These are phyloP conservation scores for Onychostoma macrolepis DNA, from an alignment of 2,113 vertebrate genomes.

Conservation along the genomic window DNA sequence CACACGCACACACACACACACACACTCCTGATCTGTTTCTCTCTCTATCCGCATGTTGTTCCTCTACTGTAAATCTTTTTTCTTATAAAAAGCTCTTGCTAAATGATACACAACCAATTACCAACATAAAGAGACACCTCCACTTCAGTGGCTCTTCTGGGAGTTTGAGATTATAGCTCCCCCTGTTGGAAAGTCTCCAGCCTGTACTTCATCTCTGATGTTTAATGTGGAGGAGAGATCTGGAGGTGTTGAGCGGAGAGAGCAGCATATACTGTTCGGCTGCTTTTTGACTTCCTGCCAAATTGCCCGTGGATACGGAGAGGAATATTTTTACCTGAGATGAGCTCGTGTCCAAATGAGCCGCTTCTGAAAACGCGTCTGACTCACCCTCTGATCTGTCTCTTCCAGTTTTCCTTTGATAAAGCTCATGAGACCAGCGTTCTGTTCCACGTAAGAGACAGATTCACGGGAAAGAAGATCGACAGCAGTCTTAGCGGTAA, in stretches of 20 bases:
- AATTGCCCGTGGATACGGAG: background rate
- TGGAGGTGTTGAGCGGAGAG: background rate
- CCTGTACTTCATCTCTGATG: background rate
- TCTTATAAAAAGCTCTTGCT: background rate
- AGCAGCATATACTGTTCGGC: background rate
- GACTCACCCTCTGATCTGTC: constrained; percentile 55
- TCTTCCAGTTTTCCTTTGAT: constrained; percentile 81
- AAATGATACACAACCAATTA: constrained; percentile 6
- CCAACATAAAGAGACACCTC: constrained; percentile 35
- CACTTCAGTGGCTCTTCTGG: constrained; percentile 25
- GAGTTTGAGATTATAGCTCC: constrained; percentile 70
- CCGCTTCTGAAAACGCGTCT: background rate
- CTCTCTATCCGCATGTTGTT: background rate
- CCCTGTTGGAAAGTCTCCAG: constrained; percentile 67
- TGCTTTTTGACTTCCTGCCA: background rate
- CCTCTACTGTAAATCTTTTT: background rate
- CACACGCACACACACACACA: too few species aligned
- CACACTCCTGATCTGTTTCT: background rate
- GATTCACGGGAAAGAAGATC: constrained; percentile 80
- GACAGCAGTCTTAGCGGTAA: constrained; percentile 92
- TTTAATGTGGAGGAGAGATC: background rate
- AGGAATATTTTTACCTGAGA: background rate
- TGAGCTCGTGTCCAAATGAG: background rate
- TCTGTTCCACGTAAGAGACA: constrained; percentile 84
- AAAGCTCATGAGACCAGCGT: constrained; percentile 83